These are phyloP conservation scores for Anguilla obscura DNA, from an alignment of 2,797 vertebrate species.

Conservation along the genomic window DNA sequence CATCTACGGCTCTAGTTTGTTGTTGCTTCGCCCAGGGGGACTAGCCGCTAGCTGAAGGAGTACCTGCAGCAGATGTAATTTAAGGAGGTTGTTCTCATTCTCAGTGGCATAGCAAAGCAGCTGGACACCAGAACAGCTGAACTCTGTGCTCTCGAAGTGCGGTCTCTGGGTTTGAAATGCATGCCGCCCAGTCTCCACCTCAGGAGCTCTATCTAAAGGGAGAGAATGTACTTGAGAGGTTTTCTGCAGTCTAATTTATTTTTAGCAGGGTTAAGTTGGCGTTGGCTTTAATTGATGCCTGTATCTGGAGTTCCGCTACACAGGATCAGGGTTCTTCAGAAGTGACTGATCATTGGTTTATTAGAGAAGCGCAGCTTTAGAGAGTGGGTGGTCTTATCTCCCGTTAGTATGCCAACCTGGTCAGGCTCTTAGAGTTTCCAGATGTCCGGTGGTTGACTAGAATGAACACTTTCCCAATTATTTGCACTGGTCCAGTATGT, in stretches of 20 bases:
- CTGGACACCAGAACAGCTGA: neutral
- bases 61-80: conserved; percentile 44
- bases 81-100: conserved; percentile 32
- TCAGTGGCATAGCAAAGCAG: neutral
- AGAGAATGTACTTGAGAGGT: neutral
- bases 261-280: neutral
- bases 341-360: too few species aligned
- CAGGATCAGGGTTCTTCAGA: too few species aligned
- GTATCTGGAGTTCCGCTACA: too few species aligned
- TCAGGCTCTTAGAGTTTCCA: too few species aligned
- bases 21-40: conserved; percentile 41
- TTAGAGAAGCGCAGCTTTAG: too few species aligned
- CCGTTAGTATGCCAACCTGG: too few species aligned
- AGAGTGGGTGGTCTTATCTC: too few species aligned
- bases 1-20: conserved; percentile 52
- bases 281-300: too few species aligned
- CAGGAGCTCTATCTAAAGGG: neutral
- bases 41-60: conserved; percentile 30
- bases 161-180: neutral
- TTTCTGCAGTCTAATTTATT: neutral
- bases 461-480: too few species aligned
- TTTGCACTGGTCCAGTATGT: too few species aligned
- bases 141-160: neutral
- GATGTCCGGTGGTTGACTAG: too few species aligned
- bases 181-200: neutral